phyloP scores from a whole-genome alignment of 2,797 vertebrate species.

The Notamacropus eugenii region DNA sequence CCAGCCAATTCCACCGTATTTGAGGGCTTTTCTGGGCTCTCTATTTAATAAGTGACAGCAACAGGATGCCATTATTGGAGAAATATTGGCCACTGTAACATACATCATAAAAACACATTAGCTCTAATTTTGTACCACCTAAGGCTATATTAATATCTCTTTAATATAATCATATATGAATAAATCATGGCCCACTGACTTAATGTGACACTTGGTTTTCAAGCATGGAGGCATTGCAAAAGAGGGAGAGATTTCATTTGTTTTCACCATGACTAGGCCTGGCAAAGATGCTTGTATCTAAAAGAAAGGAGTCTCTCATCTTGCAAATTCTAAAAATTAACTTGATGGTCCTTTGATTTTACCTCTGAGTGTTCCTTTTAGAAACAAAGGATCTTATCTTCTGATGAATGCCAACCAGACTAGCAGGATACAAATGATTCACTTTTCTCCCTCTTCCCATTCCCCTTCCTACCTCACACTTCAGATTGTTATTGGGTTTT shows the following conservation, averaged over 20 bases:
- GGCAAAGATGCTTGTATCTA: neutral
- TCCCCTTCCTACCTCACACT: neutral
- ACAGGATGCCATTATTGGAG: constrained; percentile 56
- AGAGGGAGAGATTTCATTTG: neutral
- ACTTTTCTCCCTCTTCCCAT: neutral
- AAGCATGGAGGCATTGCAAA: neutral
- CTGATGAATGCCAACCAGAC: neutral
- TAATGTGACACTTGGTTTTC: constrained; percentile 82
- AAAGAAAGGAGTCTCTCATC: neutral
- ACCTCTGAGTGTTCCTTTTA: neutral
- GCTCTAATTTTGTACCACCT: constrained; percentile 83
- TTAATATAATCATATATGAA: constrained; percentile 90
- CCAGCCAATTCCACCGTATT: neutral
- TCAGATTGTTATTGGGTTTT: neutral
- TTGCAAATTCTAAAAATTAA: neutral
- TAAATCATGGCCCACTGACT: constrained; percentile 88
- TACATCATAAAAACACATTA: constrained; percentile 85
- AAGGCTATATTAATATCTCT: constrained; percentile 89
- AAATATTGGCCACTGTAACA: constrained; percentile 75
- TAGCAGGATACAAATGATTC: neutral
- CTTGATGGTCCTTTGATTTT: neutral
- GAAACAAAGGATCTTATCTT: neutral
- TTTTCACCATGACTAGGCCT: neutral
- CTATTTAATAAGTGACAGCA: constrained; percentile 56
- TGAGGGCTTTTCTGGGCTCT: neutral